Percentiles rank a stretch among this genome's conserved stretches.
phyloP scores from a whole-genome alignment of 2,888 invertebrate species.

The Dasysyrphus albostriatus region DNA sequence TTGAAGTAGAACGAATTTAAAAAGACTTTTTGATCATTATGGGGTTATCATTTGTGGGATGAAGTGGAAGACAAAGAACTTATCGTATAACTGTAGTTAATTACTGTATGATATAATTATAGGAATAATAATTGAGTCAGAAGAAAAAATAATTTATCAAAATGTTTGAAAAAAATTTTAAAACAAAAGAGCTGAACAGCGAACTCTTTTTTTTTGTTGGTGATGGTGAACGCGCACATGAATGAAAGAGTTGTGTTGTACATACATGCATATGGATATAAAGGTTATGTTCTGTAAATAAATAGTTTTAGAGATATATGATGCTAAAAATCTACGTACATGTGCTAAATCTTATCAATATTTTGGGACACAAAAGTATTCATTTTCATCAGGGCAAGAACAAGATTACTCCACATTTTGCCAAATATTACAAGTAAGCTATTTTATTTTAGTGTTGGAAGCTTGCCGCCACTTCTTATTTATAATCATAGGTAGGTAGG shows the following conservation, averaged over 20 bases:
- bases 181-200: conserved; percentile 66
- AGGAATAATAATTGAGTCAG: not conserved
- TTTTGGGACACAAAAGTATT: no score
- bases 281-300: no score
- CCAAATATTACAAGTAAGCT: no score
- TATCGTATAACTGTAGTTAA: not conserved
- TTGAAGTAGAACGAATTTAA: conserved; percentile 65
- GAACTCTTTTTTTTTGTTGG: conserved; percentile 37
- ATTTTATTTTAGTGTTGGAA: no score
- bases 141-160: conserved; percentile 34
- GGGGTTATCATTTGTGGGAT: conserved; percentile 25
- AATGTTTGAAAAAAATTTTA: not conserved
- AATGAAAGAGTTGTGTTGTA: not conserved
- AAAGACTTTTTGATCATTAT: conserved; percentile 59
- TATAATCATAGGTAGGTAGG: no score
- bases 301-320: no score
- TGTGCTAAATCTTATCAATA: no score
- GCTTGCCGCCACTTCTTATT: no score
- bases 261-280: no score
- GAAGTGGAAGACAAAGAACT: not conserved
- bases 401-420: no score
- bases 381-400: no score
- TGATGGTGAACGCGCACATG: not conserved
- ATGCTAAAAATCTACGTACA: no score
- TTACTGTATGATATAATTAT: not conserved